Percentiles rank a stretch among this genome's conserved stretches.
These are phyloP conservation scores for Scylla paramamosain DNA, from an alignment of 1,140 invertebrate species.

Conservation along the genomic window DNA sequence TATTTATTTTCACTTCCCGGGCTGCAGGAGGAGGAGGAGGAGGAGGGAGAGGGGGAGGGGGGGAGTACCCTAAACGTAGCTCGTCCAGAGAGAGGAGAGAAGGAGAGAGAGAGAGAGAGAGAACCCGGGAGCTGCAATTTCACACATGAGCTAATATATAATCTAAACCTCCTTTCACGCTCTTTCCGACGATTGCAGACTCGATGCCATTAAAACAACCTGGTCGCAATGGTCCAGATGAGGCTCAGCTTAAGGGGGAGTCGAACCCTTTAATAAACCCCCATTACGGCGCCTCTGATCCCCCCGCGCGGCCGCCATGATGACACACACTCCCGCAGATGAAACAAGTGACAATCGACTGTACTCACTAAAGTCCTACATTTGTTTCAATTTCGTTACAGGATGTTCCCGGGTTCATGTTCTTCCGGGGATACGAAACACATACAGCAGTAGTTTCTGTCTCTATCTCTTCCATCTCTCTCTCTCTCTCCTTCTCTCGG, in stretches of 20 bases:
- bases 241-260: background rate
- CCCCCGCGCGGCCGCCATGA: background rate
- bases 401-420: background rate
- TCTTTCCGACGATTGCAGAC: background rate
- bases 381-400: slow-evolving; percentile 24
- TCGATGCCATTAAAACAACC: slow-evolving; percentile 14
- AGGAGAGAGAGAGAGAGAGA: background rate
- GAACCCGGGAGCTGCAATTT: background rate
- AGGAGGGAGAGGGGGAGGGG: background rate
- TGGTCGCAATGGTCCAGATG: background rate
- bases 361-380: background rate
- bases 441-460: too few relatives aligned
- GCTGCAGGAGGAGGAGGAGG: background rate
- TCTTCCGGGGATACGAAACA: too few relatives aligned
- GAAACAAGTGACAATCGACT: slow-evolving; percentile 22
- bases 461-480: slow-evolving; percentile 7
- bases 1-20: slow-evolving; percentile 9
- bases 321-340: background rate
- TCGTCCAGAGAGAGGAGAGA: background rate
- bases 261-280: background rate
- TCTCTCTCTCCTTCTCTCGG: slow-evolving; percentile 46
- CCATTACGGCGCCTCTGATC: background rate
- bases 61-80: too few relatives aligned
- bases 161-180: slow-evolving; percentile 2
- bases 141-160: background rate